These are phyloP conservation scores for Scophthalmus maximus DNA, from an alignment of 2,113 vertebrate genomes.

Conservation along the genomic window DNA sequence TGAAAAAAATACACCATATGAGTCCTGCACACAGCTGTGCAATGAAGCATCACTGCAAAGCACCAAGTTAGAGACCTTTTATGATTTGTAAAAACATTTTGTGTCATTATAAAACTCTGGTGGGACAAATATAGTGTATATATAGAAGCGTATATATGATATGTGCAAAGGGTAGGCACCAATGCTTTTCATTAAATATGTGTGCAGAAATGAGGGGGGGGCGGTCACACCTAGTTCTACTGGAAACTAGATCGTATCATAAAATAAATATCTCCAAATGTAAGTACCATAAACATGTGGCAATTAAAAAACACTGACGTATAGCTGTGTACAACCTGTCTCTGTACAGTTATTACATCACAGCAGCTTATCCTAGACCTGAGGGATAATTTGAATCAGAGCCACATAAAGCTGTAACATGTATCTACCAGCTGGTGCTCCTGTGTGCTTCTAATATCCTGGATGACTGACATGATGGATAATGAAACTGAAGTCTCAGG, in stretches of 20 bases:
- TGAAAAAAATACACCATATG: too few species aligned
- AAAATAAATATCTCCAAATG: conserved; percentile 1
- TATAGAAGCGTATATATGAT: too few species aligned
- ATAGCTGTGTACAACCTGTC: conserved; percentile 19
- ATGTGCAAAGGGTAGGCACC: too few species aligned
- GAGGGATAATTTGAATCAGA: conserved; percentile 44
- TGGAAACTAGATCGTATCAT: background rate
- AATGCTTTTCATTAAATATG: too few species aligned
- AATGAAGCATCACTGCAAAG: too few species aligned
- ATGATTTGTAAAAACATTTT: too few species aligned
- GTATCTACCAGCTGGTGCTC: conserved; percentile 49
- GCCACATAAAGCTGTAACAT: conserved; percentile 25
- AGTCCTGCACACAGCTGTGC: too few species aligned
- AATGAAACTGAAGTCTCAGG: conserved; percentile 1
- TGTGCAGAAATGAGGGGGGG: too few species aligned
- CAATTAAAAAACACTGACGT: conserved; percentile 18
- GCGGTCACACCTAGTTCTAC: too few species aligned
- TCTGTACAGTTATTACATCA: conserved; percentile 55
- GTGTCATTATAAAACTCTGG: too few species aligned
- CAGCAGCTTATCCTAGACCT: conserved; percentile 51
- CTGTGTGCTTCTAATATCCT: conserved; percentile 13
- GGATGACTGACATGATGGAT: conserved; percentile 10
- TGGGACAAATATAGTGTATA: too few species aligned
- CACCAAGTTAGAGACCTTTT: too few species aligned
- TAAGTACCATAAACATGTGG: background rate